These are phyloP conservation scores for Hartigia nigra DNA, from an alignment of 2,888 invertebrate species.

Conservation along the genomic window DNA sequence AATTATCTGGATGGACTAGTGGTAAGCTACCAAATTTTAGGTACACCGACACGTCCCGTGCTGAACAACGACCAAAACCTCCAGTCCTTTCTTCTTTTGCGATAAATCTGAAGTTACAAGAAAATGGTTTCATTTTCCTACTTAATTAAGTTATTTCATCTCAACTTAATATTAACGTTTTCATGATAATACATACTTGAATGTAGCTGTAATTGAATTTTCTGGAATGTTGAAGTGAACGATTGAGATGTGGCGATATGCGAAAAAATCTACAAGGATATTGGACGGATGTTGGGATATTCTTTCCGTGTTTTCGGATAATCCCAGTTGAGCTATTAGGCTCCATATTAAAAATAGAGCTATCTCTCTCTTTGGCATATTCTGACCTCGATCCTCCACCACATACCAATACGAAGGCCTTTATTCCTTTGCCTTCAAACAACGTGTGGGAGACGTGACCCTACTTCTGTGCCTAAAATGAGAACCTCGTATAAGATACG, in stretches of 20 bases:
- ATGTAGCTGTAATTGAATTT: slow-evolving; percentile 66
- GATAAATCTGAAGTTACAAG: slow-evolving; percentile 48
- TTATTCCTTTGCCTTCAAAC: too few species aligned
- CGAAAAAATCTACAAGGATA: slow-evolving; percentile 67
- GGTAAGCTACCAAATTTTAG: slow-evolving; percentile 86
- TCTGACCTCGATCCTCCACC: slow-evolving; percentile 33
- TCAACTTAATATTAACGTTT: not conserved
- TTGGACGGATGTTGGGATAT: slow-evolving; percentile 66
- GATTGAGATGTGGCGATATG: slow-evolving; percentile 72
- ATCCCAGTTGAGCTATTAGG: slow-evolving; percentile 40
- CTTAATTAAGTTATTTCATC: slow-evolving; percentile 1
- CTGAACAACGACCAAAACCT: slow-evolving; percentile 70
- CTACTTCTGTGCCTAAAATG: too few species aligned
- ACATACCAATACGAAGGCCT: slow-evolving; percentile 43
- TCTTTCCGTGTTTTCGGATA: slow-evolving; percentile 47
- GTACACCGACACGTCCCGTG: slow-evolving; percentile 75
- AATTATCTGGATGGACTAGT: slow-evolving; percentile 84
- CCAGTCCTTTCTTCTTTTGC: slow-evolving; percentile 62
- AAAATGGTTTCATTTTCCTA: slow-evolving; percentile 20
- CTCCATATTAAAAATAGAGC: slow-evolving; percentile 46
- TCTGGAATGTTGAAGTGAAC: slow-evolving; percentile 71
- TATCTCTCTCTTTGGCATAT: slow-evolving; percentile 46
- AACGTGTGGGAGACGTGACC: too few species aligned
- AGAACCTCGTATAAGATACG: too few species aligned
- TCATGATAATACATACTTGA: slow-evolving; percentile 56